Evolutionary conservation across 1,140 invertebrate species (phyloP).

Genomic region (Drosophila ironensis): DNA sequence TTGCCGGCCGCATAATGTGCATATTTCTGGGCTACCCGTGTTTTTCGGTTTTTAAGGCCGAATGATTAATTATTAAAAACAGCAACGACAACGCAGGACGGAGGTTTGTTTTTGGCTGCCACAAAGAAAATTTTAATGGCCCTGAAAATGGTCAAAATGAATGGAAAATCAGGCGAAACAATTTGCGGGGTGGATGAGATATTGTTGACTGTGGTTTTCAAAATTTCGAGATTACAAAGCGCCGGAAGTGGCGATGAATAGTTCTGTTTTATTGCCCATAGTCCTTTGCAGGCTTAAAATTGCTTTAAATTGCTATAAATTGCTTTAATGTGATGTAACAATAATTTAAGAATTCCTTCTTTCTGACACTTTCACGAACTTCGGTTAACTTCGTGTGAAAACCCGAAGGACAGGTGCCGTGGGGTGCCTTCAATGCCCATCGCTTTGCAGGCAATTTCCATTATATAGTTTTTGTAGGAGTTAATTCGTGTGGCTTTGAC

Average conservation of each 20-base stretch:
- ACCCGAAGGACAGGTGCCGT: too few species aligned
- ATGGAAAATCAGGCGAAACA: not conserved
- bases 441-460: too few species aligned
- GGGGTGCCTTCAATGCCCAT: too few species aligned
- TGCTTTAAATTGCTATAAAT: too few species aligned
- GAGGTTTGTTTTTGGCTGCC: constrained; percentile 6
- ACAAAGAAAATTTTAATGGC: constrained; percentile 41
- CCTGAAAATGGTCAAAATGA: constrained; percentile 17
- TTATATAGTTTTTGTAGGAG: too few species aligned
- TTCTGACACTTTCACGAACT: too few species aligned
- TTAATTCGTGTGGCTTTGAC: not conserved
- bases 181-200: not conserved
- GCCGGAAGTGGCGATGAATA: too few species aligned
- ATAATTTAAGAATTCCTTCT: too few species aligned
- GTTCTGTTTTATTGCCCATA: too few species aligned
- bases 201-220: not conserved
- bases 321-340: too few species aligned
- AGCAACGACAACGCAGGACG: constrained; percentile 13
- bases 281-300: too few species aligned
- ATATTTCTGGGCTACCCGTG: constrained; percentile 53
- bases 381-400: too few species aligned
- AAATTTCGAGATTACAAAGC: not conserved
- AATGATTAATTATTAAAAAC: constrained; percentile 76
- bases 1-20: constrained; percentile 65
- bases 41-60: constrained; percentile 60